Conservation (phyloP, 2,113 vertebrate species). For the Syrrhaptes paradoxus region DNA sequence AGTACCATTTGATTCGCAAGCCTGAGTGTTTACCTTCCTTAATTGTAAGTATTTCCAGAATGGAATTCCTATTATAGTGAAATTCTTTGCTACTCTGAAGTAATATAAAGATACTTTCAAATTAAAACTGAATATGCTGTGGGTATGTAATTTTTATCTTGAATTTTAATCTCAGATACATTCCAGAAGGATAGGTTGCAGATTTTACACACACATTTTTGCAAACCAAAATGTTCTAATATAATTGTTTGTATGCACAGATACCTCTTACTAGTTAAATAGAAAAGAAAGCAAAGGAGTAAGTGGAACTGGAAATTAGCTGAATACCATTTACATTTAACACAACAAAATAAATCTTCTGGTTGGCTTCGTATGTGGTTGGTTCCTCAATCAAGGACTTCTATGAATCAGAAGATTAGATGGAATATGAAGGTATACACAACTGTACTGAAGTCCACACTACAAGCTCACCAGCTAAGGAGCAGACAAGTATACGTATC, state of each 20-base stretch:
- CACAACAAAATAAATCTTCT: neutral
- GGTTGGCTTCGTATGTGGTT: neutral
- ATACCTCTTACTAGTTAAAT: neutral
- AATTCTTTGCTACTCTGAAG: neutral
- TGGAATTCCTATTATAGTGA: neutral
- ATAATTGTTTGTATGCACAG: neutral
- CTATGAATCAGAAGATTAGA: neutral
- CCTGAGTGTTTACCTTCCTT: neutral
- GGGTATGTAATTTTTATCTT: neutral
- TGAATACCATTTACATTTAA: neutral
- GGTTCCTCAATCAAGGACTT: neutral
- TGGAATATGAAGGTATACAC: neutral
- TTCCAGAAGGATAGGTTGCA: neutral
- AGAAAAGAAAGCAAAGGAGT: neutral
- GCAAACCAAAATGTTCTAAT: neutral
- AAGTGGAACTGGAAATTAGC: neutral
- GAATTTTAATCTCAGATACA: neutral
- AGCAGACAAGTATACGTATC: neutral
- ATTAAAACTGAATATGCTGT: neutral
- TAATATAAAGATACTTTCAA: neutral
- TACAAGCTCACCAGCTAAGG: neutral
- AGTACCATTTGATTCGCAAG: neutral
- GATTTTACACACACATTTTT: neutral
- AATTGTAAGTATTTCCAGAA: neutral
- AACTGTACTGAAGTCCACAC: neutral